Evolutionary conservation across 1,140 invertebrate genomes (phyloP).

Genomic region (Neotoxoptera formosana): DNA sequence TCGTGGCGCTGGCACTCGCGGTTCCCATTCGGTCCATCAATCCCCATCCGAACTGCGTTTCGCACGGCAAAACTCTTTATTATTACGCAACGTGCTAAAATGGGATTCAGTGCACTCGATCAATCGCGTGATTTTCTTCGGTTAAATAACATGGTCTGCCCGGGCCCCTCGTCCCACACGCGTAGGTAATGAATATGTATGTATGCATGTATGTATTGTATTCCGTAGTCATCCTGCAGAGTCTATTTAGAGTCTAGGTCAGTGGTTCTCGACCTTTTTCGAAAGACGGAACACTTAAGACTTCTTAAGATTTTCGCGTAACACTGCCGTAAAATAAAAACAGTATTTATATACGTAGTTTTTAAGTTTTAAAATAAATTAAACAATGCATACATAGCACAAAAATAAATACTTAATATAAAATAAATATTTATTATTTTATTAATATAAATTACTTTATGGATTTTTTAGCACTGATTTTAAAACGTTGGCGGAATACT

Average conservation of each 20-base stretch:
- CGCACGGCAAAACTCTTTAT: neutral
- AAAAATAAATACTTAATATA: too few species aligned
- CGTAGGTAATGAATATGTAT: neutral
- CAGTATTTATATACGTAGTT: too few species aligned
- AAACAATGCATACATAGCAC: too few species aligned
- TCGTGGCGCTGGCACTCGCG: neutral
- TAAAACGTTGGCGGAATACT: too few species aligned
- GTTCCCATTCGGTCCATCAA: neutral
- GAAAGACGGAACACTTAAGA: too few species aligned
- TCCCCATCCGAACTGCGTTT: neutral
- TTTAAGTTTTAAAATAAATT: too few species aligned
- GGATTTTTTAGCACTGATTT: too few species aligned
- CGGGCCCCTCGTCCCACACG: neutral
- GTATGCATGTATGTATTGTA: neutral
- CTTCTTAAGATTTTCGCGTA: too few species aligned
- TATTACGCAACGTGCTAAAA: slow-evolving; percentile 16
- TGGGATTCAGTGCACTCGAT: slow-evolving; percentile 22
- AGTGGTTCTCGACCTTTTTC: too few species aligned
- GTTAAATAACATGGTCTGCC: neutral
- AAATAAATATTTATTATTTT: too few species aligned
- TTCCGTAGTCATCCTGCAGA: neutral
- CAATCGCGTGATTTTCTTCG: neutral
- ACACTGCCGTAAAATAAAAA: too few species aligned
- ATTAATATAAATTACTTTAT: too few species aligned
- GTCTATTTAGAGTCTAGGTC: neutral